These are phyloP conservation scores for Ptychoptera contaminata DNA, from an alignment of 2,888 invertebrate genomes.

Conservation along the genomic window DNA sequence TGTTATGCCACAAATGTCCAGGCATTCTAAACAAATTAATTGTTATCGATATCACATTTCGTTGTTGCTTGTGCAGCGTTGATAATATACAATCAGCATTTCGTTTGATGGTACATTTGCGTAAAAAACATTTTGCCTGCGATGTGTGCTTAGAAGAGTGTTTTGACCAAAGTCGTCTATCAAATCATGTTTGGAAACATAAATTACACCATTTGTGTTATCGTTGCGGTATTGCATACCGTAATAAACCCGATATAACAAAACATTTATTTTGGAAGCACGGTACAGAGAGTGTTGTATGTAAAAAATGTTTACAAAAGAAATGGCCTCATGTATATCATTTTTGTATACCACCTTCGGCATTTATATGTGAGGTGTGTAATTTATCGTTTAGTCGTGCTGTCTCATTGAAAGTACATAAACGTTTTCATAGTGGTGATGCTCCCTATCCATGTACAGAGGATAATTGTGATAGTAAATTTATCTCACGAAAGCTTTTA, in stretches of 20 bases:
- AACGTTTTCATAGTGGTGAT: slow-evolving; percentile 57
- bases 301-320: slow-evolving; percentile 73
- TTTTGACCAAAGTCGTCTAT: slow-evolving; percentile 55
- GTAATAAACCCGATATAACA: slow-evolving; percentile 75
- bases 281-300: slow-evolving; percentile 72
- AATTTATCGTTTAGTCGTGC: slow-evolving; percentile 57
- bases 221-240: slow-evolving; percentile 73
- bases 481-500: slow-evolving; percentile 66
- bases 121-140: slow-evolving; percentile 71
- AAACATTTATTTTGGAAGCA: slow-evolving; percentile 88
- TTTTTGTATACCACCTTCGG: slow-evolving; percentile 67
- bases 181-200: slow-evolving; percentile 83
- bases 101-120: slow-evolving; percentile 72
- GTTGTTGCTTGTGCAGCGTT: slow-evolving; percentile 67
- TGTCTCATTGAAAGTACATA: slow-evolving; percentile 69
- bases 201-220: slow-evolving; percentile 76
- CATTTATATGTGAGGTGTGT: slow-evolving; percentile 70
- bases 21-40: slow-evolving; percentile 39
- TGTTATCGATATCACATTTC: slow-evolving; percentile 45
- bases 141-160: slow-evolving; percentile 76
- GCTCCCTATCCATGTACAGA: slow-evolving; percentile 56
- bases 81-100: slow-evolving; percentile 72
- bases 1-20: slow-evolving; percentile 74
- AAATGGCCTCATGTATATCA: slow-evolving; percentile 89
- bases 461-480: slow-evolving; percentile 54